These are phyloP conservation scores for Enteromius trimaculatus DNA, from an alignment of 2,797 vertebrate species.

Conservation along the genomic window DNA sequence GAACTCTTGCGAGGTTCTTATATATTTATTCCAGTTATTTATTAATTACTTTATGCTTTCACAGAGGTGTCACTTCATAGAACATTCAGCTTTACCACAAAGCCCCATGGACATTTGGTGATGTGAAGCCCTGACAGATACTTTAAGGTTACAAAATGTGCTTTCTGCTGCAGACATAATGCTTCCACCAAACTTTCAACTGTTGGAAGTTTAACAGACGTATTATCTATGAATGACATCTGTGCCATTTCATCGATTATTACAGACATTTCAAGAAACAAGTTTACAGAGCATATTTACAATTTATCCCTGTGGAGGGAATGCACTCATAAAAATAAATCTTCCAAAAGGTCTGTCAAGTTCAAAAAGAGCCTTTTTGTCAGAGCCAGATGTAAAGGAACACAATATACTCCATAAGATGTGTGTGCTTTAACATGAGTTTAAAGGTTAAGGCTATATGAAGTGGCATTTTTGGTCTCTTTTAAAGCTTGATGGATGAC, in stretches of 20 bases:
- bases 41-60: conserved; percentile 23
- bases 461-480: background rate
- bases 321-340: background rate
- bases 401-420: background rate
- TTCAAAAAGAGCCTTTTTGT: background rate
- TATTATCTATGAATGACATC: background rate
- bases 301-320: background rate
- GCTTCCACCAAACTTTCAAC: background rate
- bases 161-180: background rate
- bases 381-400: background rate
- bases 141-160: conserved; percentile 8
- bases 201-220: background rate
- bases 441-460: background rate
- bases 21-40: conserved; percentile 23
- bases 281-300: background rate
- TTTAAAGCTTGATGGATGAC: background rate
- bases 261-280: background rate
- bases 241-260: background rate
- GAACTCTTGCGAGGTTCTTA: conserved; percentile 4
- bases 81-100: background rate
- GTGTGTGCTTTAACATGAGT: background rate
- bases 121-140: background rate
- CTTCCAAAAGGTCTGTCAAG: background rate
- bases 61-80: background rate
- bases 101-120: background rate